Percentiles rank a stretch among this genome's conserved stretches.
phyloP scores from a whole-genome alignment of 2,888 invertebrate species.

The Lacanobia oleracea region DNA sequence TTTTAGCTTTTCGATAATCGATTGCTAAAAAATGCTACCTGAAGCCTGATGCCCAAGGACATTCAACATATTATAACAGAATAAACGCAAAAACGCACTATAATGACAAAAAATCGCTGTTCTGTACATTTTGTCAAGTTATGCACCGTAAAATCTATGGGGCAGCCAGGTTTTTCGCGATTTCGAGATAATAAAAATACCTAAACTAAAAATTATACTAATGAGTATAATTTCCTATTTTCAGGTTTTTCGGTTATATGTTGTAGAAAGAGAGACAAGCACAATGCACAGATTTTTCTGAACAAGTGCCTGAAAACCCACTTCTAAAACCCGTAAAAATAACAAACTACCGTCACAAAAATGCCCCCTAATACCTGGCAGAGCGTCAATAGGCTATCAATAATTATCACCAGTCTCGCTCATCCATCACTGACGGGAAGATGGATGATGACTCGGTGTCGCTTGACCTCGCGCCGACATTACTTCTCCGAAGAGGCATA shows the following conservation, averaged over 20 bases:
- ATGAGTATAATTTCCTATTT: no score
- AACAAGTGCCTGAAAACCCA: background rate
- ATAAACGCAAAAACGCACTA: no score
- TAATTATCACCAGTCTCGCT: constrained; percentile 55
- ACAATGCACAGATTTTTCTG: background rate
- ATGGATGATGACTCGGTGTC: constrained; percentile 63
- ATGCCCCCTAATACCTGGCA: constrained; percentile 32
- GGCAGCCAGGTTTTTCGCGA: no score
- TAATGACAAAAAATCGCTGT: no score
- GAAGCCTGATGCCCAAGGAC: no score
- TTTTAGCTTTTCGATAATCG: background rate
- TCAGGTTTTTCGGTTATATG: no score
- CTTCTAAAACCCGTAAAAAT: constrained; percentile 7
- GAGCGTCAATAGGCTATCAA: constrained; percentile 52
- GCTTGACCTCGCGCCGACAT: constrained; percentile 64
- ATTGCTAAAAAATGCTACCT: background rate
- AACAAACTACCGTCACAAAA: constrained; percentile 30
- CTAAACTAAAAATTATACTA: no score
- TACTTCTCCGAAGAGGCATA: constrained; percentile 31
- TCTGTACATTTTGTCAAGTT: no score
- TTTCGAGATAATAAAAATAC: no score
- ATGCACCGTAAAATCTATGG: no score
- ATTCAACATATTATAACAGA: no score
- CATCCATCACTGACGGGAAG: constrained; percentile 60
- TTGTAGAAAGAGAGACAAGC: no score